Percentiles rank a stretch among this genome's conserved stretches.
phyloP scores from a whole-genome alignment of 2,888 invertebrate genomes.

The Euphydryas editha region DNA sequence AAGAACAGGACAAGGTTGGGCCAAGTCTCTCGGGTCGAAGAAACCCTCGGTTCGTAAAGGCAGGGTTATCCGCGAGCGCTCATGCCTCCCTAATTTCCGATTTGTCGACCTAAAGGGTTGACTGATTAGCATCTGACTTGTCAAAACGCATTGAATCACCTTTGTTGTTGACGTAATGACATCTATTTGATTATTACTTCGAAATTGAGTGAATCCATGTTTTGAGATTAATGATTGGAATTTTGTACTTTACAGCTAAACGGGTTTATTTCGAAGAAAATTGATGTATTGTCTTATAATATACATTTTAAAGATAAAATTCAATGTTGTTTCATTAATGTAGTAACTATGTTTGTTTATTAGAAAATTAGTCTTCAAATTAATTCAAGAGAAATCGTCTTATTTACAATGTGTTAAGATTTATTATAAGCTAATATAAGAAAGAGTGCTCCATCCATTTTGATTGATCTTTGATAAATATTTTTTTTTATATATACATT shows the following conservation, averaged over 20 bases:
- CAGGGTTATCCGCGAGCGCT: constrained; percentile 76
- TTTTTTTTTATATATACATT: too few species aligned
- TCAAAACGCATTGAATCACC: constrained; percentile 69
- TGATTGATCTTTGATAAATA: too few species aligned
- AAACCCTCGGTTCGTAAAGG: constrained; percentile 54
- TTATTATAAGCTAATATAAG: too few species aligned
- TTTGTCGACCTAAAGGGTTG: constrained; percentile 81
- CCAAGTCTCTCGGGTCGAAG: constrained; percentile 65
- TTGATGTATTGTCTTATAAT: not conserved
- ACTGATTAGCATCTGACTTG: constrained; percentile 82
- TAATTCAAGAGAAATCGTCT: not conserved
- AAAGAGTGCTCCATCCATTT: too few species aligned
- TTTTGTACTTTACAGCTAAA: constrained; percentile 11
- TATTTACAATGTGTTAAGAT: too few species aligned
- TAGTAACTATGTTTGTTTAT: not conserved
- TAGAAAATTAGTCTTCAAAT: not conserved
- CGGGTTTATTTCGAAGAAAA: not conserved
- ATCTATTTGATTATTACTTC: constrained; percentile 56
- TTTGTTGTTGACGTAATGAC: constrained; percentile 62
- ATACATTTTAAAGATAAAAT: not conserved
- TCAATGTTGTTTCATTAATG: not conserved
- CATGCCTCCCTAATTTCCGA: constrained; percentile 81
- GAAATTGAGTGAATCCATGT: constrained; percentile 46
- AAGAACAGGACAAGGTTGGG: constrained; percentile 70
- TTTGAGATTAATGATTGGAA: constrained; percentile 51